Conservation (phyloP, 2,113 vertebrate genomes). For the Nycticryphes semicollaris region DNA sequence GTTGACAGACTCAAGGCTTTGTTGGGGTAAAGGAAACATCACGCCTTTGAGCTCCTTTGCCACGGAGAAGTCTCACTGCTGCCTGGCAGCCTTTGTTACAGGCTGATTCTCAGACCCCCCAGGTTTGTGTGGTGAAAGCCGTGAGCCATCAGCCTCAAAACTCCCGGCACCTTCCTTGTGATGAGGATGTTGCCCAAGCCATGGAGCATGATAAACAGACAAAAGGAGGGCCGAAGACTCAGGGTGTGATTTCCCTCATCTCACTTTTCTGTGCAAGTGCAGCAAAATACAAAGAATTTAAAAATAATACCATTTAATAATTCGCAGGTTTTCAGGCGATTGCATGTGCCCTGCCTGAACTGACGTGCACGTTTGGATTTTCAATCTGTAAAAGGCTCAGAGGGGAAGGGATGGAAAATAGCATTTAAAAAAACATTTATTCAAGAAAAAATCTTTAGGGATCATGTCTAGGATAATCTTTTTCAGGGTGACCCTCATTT, state of each 20-base stretch:
- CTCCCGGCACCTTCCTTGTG: not conserved
- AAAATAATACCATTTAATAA: not conserved
- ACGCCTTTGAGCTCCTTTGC: not conserved
- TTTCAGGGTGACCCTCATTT: slow-evolving; percentile 40
- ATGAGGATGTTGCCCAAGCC: not conserved
- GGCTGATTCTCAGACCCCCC: not conserved
- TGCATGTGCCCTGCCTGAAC: not conserved
- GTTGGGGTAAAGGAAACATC: not conserved
- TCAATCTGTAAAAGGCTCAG: not conserved
- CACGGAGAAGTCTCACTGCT: not conserved
- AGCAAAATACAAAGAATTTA: not conserved
- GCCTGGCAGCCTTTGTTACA: not conserved
- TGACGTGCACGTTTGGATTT: not conserved
- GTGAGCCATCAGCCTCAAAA: not conserved
- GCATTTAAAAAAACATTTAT: slow-evolving; percentile 9
- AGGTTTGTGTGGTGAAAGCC: not conserved
- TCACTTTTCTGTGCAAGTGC: not conserved
- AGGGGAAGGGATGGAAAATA: not conserved
- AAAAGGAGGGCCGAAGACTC: not conserved
- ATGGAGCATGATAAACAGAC: not conserved
- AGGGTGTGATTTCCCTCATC: not conserved
- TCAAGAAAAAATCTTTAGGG: slow-evolving; percentile 32
- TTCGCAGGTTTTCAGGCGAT: not conserved
- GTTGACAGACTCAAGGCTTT: not conserved
- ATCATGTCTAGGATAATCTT: slow-evolving; percentile 46